A percentile compares a stretch with the other conserved stretches of the same genome.
Conservation (phyloP, 2,113 vertebrate species). For the Peucedramus taeniatus region DNA sequence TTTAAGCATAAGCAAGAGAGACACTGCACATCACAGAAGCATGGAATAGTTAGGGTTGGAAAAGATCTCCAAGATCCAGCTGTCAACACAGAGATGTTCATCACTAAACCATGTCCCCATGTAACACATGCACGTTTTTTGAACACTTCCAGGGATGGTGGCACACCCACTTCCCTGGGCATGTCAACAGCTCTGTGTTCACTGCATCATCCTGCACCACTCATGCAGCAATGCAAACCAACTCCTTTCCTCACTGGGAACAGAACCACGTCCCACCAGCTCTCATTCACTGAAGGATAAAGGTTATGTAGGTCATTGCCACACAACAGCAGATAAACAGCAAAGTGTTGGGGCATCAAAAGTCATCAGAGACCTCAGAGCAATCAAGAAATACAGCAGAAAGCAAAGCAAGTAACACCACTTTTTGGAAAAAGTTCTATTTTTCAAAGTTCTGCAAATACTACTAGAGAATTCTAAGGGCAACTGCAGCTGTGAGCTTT, state of each 20-base stretch:
- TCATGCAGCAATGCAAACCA: background rate
- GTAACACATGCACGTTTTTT: rapidly evolving
- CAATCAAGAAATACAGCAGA: background rate
- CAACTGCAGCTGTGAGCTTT: background rate
- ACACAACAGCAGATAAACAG: background rate
- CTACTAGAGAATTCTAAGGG: background rate
- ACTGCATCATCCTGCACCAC: background rate
- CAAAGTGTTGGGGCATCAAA: background rate
- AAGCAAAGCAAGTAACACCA: background rate
- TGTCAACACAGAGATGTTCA: background rate
- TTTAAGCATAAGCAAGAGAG: background rate
- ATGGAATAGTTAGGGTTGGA: background rate
- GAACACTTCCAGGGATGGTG: background rate
- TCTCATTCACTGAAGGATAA: background rate
- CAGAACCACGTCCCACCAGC: rapidly evolving
- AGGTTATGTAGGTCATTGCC: background rate
- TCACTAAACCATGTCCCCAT: background rate
- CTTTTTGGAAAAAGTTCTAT: background rate
- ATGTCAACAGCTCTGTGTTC: background rate
- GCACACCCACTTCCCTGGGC: background rate
- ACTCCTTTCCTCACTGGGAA: background rate
- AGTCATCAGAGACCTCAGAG: background rate
- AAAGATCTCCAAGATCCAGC: background rate
- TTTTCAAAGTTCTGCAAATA: background rate
- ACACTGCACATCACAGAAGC: background rate